phyloP scores from a whole-genome alignment of 2,797 vertebrate species.

The Netta rufina region DNA sequence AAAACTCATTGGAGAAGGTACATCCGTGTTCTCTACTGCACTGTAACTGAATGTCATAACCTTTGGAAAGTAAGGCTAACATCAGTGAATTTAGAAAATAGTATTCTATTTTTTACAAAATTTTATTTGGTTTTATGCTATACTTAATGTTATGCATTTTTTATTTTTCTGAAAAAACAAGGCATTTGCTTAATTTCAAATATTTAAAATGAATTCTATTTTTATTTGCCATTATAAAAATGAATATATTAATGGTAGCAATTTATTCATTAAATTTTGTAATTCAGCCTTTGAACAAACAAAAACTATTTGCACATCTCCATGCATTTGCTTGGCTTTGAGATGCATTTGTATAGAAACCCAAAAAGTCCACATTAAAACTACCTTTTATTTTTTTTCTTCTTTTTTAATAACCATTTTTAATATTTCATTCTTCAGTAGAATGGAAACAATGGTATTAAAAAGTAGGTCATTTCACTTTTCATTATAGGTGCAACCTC shows the following conservation, averaged over 20 bases:
- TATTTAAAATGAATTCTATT: neutral
- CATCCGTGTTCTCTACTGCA: neutral
- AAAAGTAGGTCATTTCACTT: neutral
- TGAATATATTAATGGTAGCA: neutral
- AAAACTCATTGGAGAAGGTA: neutral
- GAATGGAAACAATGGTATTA: neutral
- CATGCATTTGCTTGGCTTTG: neutral
- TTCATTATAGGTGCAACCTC: neutral
- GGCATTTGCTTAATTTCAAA: neutral
- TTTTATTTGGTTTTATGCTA: neutral
- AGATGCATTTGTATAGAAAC: neutral
- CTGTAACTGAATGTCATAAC: neutral
- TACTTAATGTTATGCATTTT: neutral
- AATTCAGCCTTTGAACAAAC: neutral
- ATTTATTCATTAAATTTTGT: neutral
- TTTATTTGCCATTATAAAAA: neutral
- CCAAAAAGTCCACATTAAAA: neutral
- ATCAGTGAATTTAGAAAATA: neutral
- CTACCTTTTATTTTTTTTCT: neutral
- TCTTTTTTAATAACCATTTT: neutral
- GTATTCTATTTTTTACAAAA: neutral
- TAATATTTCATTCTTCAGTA: neutral
- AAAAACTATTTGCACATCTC: neutral
- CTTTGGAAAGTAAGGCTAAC: neutral
- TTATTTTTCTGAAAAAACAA: neutral